phyloP scores from a whole-genome alignment of 2,888 invertebrate species.

The Pseudococcus jackbeardsleyi region DNA sequence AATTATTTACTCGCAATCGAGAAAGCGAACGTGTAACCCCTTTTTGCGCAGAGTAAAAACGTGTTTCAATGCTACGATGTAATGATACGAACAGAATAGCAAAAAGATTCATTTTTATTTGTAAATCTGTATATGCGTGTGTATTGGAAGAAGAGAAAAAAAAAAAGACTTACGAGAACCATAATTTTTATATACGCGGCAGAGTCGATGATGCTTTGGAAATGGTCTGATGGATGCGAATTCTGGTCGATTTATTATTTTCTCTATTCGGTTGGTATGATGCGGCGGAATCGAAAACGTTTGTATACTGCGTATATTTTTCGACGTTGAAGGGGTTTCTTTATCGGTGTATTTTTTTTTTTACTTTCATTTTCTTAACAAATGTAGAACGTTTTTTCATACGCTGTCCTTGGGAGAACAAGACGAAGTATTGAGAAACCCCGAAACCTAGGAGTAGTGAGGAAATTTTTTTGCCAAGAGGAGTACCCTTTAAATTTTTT shows the following conservation, averaged over 20 bases:
- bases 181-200: neutral
- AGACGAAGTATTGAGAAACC: neutral
- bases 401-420: neutral
- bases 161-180: constrained; percentile 22
- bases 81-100: constrained; percentile 31
- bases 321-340: neutral
- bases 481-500: neutral
- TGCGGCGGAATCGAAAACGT: neutral
- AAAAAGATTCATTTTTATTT: constrained; percentile 38
- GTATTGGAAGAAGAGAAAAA: neutral
- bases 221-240: constrained; percentile 44
- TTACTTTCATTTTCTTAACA: neutral
- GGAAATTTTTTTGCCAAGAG: neutral
- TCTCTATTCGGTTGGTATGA: neutral
- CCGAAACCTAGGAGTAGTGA: neutral
- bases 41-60: constrained; percentile 24
- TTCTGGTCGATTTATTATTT: constrained; percentile 41
- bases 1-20: constrained; percentile 35
- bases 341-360: neutral
- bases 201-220: constrained; percentile 18
- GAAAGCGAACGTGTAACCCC: constrained; percentile 13
- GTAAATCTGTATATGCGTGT: neutral
- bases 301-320: neutral
- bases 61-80: constrained; percentile 11
- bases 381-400: neutral